Base-by-base conservation (phyloP, 2,113 vertebrate genomes). In the Suricata suricatta region DNA sequence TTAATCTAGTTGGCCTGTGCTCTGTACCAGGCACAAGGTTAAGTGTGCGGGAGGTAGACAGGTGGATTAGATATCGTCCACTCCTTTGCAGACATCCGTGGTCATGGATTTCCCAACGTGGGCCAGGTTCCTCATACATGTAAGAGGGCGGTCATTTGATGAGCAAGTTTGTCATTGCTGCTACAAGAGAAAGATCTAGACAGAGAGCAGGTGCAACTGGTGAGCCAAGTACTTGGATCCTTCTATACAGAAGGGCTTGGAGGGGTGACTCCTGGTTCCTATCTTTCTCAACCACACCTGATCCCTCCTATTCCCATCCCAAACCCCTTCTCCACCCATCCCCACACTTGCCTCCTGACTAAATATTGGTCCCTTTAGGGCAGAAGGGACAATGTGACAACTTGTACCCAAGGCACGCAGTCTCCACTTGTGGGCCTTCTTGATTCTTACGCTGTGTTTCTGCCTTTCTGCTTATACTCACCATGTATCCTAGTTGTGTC, bases 401-500 rank as follows among this genome's bases (percentile, higher is more conserved):
- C 54, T 27, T 21, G 25, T 69, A 77, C 14, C 5, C 2, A 0
- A 12, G 9, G 4, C n/a, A 8, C 33, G 54, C 13, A 12, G 29
- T 52, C 35, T 54, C 44, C 13, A 7, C 38, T 9, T 4, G 2
- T 16, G 47, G 41, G n/a, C 13, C 69, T 81, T 47, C 57, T 90
- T 33, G 29, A 27, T 47, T 47, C 74, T 41, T 9, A 14, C 0
- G 5, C 14, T 63, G 9, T 1, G 8, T 41, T 47, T 25, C 16
- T 16, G 31, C n/a, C 74, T 94, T 23, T 50, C 63, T 29, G 1
- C 47, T 80, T 85, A 5, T 9, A 35, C 74, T 72, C 21, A 3
- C 7, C 41, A 0, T 2, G 16, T n/a, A 71, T 50, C n/a, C 60
- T 15, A 33, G 38, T 25, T 35, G 7, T 0, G 15, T 8, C 29